Evolutionary conservation across 2,888 invertebrate species (phyloP).

Genomic region (Cantharis flavilabris): DNA sequence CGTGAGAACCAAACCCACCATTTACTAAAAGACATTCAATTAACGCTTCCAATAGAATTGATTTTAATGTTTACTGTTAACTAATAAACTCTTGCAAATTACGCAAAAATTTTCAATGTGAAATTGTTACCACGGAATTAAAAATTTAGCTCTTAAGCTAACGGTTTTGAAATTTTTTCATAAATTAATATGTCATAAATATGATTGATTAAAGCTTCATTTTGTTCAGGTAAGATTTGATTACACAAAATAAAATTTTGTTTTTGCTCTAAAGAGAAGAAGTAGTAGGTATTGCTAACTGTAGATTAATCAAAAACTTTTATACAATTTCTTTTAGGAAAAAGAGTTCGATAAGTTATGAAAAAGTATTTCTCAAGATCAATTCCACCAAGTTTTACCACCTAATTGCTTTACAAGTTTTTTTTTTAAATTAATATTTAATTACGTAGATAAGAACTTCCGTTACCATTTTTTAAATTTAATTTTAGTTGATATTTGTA

Average conservation of each 20-base stretch:
- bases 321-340: not conserved
- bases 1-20: slow-evolving; percentile 14
- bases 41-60: slow-evolving; percentile 14
- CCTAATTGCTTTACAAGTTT: not conserved
- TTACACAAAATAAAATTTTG: not conserved
- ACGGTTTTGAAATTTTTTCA: not conserved
- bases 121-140: not conserved
- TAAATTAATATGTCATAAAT: not conserved
- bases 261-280: not conserved
- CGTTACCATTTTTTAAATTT: not conserved
- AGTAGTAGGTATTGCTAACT: not conserved
- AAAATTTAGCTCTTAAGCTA: not conserved
- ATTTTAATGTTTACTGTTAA: slow-evolving; percentile 9
- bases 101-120: not conserved
- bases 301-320: not conserved
- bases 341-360: not conserved
- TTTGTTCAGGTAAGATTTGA: not conserved
- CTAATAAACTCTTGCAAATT: not conserved
- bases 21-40: slow-evolving; percentile 18
- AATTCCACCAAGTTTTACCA: not conserved
- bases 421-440: not conserved
- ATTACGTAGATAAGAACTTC: not conserved
- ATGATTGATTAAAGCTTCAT: not conserved
- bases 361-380: not conserved
- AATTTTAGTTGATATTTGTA: not conserved